Percentiles rank a stretch among this genome's conserved stretches.
phyloP scores from a whole-genome alignment of 2,888 invertebrate species.

The Synergus gifuensis region DNA sequence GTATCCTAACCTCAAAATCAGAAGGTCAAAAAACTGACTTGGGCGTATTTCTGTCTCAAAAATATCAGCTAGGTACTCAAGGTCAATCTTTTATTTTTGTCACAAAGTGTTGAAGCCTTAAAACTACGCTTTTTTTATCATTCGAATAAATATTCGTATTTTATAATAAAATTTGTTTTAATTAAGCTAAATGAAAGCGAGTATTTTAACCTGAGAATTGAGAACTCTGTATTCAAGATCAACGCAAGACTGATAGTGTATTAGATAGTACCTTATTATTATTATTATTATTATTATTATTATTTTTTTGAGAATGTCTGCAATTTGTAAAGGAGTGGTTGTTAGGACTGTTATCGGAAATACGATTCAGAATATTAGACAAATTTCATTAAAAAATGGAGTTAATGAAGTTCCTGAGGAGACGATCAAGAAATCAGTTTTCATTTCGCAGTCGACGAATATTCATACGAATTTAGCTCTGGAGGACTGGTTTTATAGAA shows the following conservation, averaged over 20 bases:
- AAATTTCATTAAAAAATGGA: neutral
- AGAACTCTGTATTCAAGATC: neutral
- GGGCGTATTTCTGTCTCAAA: neutral
- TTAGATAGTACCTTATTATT: neutral
- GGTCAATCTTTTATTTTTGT: neutral
- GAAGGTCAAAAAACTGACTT: neutral
- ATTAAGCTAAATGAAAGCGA: neutral
- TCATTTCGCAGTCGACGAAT: constrained; percentile 94
- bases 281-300: neutral
- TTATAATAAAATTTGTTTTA: neutral
- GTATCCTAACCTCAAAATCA: neutral
- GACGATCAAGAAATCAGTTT: constrained; percentile 89
- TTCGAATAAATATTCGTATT: neutral
- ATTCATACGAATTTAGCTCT: constrained; percentile 96
- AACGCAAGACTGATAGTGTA: constrained; percentile 8
- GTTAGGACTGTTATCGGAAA: neutral
- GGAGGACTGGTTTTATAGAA: constrained; percentile 97
- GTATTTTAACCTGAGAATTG: neutral
- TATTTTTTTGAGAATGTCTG: neutral
- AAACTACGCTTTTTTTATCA: neutral
- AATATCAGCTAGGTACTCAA: neutral
- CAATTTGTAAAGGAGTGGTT: neutral
- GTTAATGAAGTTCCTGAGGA: constrained; percentile 68
- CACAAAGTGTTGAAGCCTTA: neutral
- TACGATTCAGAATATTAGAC: neutral